These are phyloP conservation scores for Prinia subflava DNA, from an alignment of 2,113 vertebrate species.

Conservation along the genomic window DNA sequence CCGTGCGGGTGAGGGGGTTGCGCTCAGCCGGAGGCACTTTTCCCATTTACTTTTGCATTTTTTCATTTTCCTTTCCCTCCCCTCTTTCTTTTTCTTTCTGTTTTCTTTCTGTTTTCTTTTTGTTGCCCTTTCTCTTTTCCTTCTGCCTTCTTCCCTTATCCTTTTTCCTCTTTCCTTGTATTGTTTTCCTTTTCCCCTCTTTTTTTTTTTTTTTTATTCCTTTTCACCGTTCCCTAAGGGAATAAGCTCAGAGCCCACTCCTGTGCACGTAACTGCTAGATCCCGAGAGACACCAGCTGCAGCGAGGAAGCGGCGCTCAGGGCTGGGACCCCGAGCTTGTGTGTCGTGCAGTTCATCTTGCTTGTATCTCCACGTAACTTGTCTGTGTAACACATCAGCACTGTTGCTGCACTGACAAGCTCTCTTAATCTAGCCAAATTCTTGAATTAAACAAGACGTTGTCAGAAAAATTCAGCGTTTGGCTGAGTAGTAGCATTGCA, in stretches of 20 bases:
- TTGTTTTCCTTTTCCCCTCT: not conserved
- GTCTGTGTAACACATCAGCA: not conserved
- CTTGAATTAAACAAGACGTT: not conserved
- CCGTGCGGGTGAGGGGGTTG: not conserved
- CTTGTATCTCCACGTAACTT: not conserved
- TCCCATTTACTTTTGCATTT: not conserved
- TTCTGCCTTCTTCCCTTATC: not conserved
- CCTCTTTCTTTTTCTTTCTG: rapidly evolving
- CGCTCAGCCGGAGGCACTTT: not conserved
- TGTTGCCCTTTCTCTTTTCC: no score
- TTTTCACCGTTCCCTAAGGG: not conserved
- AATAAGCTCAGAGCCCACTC: not conserved
- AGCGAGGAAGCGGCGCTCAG: not conserved
- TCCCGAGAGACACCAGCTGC: not conserved
- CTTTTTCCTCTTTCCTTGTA: not conserved
- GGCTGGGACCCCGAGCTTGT: not conserved
- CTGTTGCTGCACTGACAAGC: not conserved
- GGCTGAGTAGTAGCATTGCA: not conserved
- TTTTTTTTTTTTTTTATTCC: no score
- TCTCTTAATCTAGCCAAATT: not conserved
- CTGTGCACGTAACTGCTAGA: not conserved
- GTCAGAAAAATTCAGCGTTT: not conserved
- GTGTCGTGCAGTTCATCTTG: not conserved
- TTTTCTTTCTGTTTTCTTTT: not conserved
- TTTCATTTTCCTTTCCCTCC: rapidly evolving